Percentiles rank a stretch among this genome's conserved stretches.
These are phyloP conservation scores for Rhabdophis nuchalis DNA, from an alignment of 2,797 vertebrate species.

Conservation along the genomic window DNA sequence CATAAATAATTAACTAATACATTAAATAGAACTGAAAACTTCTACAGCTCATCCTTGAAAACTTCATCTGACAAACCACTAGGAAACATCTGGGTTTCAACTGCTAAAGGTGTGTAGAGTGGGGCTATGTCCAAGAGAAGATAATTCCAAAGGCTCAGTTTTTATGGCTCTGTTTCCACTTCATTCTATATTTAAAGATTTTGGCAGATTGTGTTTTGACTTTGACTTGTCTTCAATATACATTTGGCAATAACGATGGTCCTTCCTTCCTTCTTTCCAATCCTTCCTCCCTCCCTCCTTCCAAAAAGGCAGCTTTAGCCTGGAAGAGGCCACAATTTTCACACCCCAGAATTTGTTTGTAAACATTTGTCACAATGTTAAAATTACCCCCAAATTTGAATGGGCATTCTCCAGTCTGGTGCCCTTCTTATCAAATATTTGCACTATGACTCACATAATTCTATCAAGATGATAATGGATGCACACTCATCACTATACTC, in stretches of 20 bases:
- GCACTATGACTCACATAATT: not conserved
- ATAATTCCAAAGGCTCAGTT: not conserved
- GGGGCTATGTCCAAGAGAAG: not conserved
- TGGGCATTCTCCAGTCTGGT: not conserved
- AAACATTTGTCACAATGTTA: not conserved
- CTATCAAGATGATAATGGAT: not conserved
- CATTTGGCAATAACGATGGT: not conserved
- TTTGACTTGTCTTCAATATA: not conserved
- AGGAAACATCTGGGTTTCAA: not conserved
- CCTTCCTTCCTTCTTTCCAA: not conserved
- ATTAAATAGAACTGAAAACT: not conserved
- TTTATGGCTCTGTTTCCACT: not conserved
- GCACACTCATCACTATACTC: not conserved
- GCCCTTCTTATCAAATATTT: not conserved
- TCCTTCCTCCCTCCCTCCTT: too few species aligned
- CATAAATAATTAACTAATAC: not conserved
- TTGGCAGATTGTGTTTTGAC: not conserved
- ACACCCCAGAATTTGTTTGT: not conserved
- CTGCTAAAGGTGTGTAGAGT: not conserved
- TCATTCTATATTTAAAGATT: not conserved
- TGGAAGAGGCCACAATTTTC: not conserved
- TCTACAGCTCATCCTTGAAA: not conserved
- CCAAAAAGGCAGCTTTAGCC: too few species aligned
- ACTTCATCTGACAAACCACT: not conserved
- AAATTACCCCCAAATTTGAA: constrained; percentile 43